A percentile compares a stretch with the other conserved stretches of the same genome.
Conservation (phyloP, 2,797 vertebrate species). For the Enteromius treurensis region DNA sequence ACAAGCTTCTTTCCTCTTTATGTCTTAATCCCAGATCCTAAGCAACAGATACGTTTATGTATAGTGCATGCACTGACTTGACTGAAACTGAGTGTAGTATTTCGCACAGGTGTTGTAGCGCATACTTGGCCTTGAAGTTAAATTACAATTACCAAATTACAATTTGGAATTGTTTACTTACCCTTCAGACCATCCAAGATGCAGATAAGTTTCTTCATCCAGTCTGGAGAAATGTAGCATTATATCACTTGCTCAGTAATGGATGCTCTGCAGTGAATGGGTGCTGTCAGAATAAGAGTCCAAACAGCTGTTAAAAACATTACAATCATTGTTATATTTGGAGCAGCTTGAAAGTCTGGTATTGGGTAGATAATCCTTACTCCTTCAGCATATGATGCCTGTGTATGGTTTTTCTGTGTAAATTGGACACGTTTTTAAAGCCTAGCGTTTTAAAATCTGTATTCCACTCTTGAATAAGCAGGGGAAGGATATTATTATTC, state of each 20-base stretch:
- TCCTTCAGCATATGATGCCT: neutral
- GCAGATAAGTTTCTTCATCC: neutral
- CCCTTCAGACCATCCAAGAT: neutral
- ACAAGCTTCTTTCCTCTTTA: neutral
- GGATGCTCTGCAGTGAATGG: neutral
- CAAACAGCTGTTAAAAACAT: neutral
- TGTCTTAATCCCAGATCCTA: neutral
- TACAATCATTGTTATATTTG: neutral
- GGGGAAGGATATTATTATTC: conserved; percentile 7
- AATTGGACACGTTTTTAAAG: neutral
- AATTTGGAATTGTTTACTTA: too few relatives aligned
- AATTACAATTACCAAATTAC: too few relatives aligned
- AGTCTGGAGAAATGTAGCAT: neutral
- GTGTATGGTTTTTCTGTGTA: neutral
- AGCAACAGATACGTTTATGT: neutral
- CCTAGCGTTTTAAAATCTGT: neutral
- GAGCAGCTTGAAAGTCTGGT: neutral
- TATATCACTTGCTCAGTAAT: neutral
- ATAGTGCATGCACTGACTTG: neutral
- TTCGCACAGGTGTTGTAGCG: neutral
- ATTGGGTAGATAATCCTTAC: neutral
- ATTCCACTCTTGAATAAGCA: neutral
- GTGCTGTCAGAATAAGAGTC: neutral
- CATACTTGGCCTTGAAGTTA: neutral
- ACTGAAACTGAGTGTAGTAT: neutral